These are phyloP conservation scores for Amaurobius ferox DNA, from an alignment of 2,888 invertebrate genomes.

Conservation along the genomic window DNA sequence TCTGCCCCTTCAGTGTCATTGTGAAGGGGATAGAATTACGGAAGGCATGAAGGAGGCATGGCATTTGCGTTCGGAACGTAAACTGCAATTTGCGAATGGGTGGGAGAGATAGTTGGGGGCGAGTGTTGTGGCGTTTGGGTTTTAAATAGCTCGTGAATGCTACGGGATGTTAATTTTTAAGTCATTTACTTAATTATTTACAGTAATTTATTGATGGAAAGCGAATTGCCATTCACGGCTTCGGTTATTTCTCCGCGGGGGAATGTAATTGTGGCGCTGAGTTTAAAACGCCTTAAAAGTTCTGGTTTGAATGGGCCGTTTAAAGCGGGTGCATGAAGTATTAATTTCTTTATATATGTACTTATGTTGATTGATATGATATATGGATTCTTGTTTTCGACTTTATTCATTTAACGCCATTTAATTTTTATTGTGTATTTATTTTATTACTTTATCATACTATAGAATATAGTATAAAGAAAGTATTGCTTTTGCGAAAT, in stretches of 20 bases:
- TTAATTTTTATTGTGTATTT: too few species aligned
- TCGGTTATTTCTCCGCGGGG: neutral
- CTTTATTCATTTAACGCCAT: too few species aligned
- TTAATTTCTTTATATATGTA: too few species aligned
- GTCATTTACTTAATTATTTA: slow-evolving; percentile 14
- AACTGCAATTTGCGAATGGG: slow-evolving; percentile 5
- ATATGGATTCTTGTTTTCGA: too few species aligned
- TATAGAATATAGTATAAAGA: too few species aligned
- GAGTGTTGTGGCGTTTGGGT: slow-evolving; percentile 1
- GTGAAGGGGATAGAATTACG: neutral
- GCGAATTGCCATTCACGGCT: neutral
- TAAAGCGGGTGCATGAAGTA: too few species aligned
- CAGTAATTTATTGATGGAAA: slow-evolving; percentile 2
- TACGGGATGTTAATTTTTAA: slow-evolving; percentile 12
- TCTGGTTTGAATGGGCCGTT: neutral
- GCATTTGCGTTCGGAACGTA: neutral
- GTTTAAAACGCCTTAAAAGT: neutral
- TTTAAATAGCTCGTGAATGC: slow-evolving; percentile 11
- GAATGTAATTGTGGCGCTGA: neutral
- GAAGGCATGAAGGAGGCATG: neutral
- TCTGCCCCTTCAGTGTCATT: neutral
- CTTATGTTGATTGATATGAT: too few species aligned
- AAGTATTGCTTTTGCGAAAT: too few species aligned
- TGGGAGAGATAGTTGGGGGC: neutral
- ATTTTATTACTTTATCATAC: too few species aligned